A percentile compares a stretch with the other conserved stretches of the same genome.
phyloP scores from a whole-genome alignment of 2,888 invertebrate genomes.

The Rhynchonema sp. region DNA sequence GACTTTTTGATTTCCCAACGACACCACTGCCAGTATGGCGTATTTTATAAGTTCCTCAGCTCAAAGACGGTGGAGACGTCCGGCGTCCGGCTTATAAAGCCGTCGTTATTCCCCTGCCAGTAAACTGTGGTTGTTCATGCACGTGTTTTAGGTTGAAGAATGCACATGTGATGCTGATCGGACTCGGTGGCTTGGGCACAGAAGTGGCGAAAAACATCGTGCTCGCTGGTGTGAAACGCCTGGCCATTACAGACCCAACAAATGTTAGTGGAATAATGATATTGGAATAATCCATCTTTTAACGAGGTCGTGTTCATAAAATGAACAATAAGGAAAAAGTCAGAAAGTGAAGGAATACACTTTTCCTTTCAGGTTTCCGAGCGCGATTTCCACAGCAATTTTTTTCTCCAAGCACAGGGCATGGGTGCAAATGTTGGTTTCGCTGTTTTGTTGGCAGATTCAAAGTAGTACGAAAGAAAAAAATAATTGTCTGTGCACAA shows the following conservation, averaged over 20 bases:
- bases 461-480: too few species aligned
- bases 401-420: background rate
- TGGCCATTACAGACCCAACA: conserved; percentile 15
- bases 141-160: conserved; percentile 46
- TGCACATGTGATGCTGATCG: conserved; percentile 65
- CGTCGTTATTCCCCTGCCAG: background rate
- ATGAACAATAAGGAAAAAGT: background rate
- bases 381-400: too few species aligned
- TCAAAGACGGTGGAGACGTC: too few species aligned
- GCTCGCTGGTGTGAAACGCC: conserved; percentile 60
- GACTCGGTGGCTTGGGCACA: conserved; percentile 70
- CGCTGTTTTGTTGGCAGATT: too few species aligned
- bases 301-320: background rate
- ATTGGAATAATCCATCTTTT: too few species aligned
- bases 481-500: too few species aligned
- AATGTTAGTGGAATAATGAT: background rate
- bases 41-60: too few species aligned
- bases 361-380: too few species aligned
- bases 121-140: background rate
- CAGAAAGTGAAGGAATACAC: too few species aligned
- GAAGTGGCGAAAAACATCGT: conserved; percentile 84
- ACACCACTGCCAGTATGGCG: too few species aligned
- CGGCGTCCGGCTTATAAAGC: background rate
- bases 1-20: too few species aligned
- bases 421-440: background rate